Conservation (phyloP, 2,888 invertebrate species). For the Rapana venosa region DNA sequence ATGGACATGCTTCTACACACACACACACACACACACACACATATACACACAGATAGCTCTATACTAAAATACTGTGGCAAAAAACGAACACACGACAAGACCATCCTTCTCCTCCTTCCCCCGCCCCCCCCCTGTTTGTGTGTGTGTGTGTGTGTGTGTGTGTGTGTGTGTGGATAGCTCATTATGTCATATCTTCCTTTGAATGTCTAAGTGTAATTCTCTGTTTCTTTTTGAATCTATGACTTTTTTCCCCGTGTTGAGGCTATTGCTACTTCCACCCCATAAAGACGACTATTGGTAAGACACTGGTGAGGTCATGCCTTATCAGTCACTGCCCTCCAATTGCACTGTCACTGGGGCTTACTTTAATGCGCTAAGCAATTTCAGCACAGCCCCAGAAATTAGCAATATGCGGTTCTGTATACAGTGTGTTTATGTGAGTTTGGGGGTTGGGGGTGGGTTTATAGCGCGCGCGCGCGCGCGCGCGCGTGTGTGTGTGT, state of each 20-base stretch:
- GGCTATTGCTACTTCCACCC: no score
- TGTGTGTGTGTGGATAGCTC: background rate
- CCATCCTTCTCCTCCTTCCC: background rate
- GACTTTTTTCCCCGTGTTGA: no score
- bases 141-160: background rate
- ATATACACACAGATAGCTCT: background rate
- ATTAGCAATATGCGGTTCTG: background rate
- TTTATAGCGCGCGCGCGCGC: background rate
- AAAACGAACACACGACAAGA: background rate
- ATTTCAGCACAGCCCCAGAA: no score
- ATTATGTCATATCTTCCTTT: no score
- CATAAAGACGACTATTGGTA: no score
- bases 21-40: background rate
- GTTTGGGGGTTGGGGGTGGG: background rate
- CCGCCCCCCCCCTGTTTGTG: background rate
- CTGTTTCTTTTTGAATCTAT: no score
- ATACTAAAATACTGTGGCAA: background rate
- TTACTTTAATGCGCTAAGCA: no score
- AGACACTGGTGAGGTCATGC: no score
- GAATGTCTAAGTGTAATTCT: no score
- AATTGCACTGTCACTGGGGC: no score
- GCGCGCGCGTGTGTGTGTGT: conserved; percentile 13
- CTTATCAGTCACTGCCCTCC: no score
- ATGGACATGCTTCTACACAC: no score
- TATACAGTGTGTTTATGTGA: background rate